A percentile compares a stretch with the other conserved stretches of the same genome.
Evolutionary conservation across 2,797 vertebrate species (phyloP).

Genomic region (Perodicticus potto): DNA sequence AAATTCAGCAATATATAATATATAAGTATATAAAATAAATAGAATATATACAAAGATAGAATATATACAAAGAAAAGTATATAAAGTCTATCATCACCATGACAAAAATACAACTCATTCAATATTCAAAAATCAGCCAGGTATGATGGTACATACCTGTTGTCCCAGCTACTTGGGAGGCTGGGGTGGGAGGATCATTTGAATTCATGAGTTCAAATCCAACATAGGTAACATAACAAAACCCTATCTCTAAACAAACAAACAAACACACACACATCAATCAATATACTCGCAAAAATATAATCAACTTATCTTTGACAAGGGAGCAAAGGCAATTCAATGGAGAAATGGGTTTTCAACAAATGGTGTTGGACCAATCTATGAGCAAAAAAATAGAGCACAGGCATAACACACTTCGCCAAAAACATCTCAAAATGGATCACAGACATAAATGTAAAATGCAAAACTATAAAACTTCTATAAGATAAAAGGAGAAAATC

Average conservation of each 20-base stretch:
- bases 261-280: neutral
- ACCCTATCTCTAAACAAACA: neutral
- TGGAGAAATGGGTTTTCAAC: neutral
- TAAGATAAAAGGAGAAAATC: neutral
- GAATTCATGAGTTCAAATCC: neutral
- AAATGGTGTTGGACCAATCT: neutral
- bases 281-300: neutral
- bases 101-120: slow-evolving; percentile 22
- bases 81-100: neutral
- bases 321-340: neutral
- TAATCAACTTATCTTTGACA: neutral
- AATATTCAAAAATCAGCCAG: neutral
- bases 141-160: neutral
- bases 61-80: neutral
- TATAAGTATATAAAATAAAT: neutral
- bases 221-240: neutral
- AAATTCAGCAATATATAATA: neutral
- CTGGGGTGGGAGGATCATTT: neutral
- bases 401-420: neutral
- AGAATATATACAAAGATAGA: neutral
- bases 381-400: neutral
- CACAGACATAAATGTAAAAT: neutral
- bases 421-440: slow-evolving; percentile 22
- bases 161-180: neutral
- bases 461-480: neutral